phyloP scores from a whole-genome alignment of 2,113 vertebrate genomes.

The Gopherus evgoodei region DNA sequence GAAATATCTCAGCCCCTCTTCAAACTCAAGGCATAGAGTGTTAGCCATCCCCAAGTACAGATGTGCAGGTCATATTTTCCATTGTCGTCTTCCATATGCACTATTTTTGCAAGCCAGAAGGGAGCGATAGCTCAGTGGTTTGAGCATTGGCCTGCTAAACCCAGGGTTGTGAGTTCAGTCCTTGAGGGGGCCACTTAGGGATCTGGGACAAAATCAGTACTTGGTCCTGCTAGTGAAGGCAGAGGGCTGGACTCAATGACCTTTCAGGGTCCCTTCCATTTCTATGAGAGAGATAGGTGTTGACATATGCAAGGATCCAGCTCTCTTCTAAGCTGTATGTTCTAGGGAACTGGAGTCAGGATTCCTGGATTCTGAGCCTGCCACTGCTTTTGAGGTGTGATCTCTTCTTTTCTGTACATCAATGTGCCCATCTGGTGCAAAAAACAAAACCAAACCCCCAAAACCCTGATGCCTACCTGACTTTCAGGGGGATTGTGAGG shows the following conservation, averaged over 20 bases:
- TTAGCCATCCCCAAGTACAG: not conserved
- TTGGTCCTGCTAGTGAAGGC: too few species aligned
- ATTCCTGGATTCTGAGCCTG: not conserved
- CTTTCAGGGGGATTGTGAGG: not conserved
- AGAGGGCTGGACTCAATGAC: too few species aligned
- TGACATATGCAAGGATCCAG: not conserved
- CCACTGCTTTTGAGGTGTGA: not conserved
- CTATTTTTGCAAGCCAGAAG: constrained; percentile 11
- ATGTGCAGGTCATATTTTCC: constrained; percentile 24
- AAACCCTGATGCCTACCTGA: not conserved
- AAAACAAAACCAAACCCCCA: not conserved
- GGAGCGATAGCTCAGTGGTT: not conserved
- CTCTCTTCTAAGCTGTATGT: not conserved
- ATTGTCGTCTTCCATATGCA: not conserved
- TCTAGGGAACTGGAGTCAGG: not conserved
- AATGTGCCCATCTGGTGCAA: not conserved
- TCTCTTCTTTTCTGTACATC: not conserved
- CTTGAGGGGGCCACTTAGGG: too few species aligned
- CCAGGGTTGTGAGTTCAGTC: too few species aligned
- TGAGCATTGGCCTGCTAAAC: too few species aligned
- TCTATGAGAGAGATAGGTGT: not conserved
- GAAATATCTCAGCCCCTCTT: constrained; percentile 13
- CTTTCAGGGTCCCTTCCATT: too few species aligned
- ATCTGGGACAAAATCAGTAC: too few species aligned
- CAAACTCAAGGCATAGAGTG: not conserved